phyloP scores from a whole-genome alignment of 2,888 invertebrate species.

The Tyria jacobaeae region DNA sequence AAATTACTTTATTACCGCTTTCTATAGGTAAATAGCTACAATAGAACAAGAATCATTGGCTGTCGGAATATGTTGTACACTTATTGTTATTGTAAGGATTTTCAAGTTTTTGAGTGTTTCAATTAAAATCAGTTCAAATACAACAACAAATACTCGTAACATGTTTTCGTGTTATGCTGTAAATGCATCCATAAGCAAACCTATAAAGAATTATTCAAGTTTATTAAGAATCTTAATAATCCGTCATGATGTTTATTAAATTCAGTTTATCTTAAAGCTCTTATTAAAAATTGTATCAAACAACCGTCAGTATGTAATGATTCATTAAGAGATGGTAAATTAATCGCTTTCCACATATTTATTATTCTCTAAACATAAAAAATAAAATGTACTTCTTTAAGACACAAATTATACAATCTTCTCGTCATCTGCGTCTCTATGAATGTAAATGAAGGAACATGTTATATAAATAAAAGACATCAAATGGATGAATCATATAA shows the following conservation, averaged over 20 bases:
- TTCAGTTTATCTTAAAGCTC: too few relatives aligned
- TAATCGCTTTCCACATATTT: too few relatives aligned
- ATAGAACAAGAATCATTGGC: conserved; percentile 31
- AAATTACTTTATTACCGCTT: conserved; percentile 77
- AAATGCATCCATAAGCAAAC: too few relatives aligned
- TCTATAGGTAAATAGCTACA: conserved; percentile 71
- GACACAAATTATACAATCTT: conserved; percentile 17
- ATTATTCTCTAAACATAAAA: conserved; percentile 3
- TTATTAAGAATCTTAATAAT: too few relatives aligned
- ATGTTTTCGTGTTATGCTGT: too few relatives aligned
- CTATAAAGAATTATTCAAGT: too few relatives aligned
- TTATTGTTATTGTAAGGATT: not conserved
- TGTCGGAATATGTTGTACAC: conserved; percentile 10
- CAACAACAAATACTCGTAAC: too few relatives aligned
- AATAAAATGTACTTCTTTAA: not conserved
- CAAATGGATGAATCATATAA: conserved; percentile 46
- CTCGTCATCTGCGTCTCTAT: conserved; percentile 32
- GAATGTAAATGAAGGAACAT: conserved; percentile 50
- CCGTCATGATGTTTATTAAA: too few relatives aligned
- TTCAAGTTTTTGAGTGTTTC: not conserved
- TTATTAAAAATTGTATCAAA: too few relatives aligned
- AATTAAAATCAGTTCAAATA: not conserved
- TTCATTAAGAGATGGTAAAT: too few relatives aligned
- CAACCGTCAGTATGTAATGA: too few relatives aligned
- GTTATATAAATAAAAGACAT: conserved; percentile 38